Conservation (phyloP, 2,888 invertebrate species). For the Pegoplata infirma region DNA sequence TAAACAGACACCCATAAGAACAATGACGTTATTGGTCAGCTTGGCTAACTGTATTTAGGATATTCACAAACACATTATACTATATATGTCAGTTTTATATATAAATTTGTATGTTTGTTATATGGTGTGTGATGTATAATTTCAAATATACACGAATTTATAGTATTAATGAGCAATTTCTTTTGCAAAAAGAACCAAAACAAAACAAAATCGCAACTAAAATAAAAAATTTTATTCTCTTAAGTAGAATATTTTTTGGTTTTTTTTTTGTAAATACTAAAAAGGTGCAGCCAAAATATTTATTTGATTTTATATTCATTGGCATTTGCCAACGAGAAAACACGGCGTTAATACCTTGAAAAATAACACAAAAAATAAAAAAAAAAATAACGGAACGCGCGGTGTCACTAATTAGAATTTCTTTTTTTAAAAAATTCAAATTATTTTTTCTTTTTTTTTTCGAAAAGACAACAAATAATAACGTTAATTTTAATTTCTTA, state of each 20-base stretch:
- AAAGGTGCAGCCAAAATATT: constrained; percentile 56
- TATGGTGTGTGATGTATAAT: background rate
- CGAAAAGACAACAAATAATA: too few relatives aligned
- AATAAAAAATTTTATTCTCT: background rate
- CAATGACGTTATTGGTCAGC: background rate
- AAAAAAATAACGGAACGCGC: constrained; percentile 32
- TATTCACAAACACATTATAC: background rate
- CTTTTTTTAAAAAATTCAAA: constrained; percentile 26
- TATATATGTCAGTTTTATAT: background rate
- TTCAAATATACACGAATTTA: background rate
- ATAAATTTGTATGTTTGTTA: background rate
- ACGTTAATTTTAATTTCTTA: constrained; percentile 11
- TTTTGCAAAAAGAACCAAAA: constrained; percentile 24
- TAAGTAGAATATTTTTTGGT: background rate
- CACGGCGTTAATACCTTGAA: constrained; percentile 58
- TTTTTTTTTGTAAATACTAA: background rate
- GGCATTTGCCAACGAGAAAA: constrained; percentile 58
- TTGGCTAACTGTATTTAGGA: background rate
- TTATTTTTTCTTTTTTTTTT: too few relatives aligned
- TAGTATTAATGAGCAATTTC: constrained; percentile 22
- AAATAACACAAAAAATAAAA: too few relatives aligned
- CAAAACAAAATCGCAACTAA: constrained; percentile 13
- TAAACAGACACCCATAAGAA: background rate
- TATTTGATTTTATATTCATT: constrained; percentile 21
- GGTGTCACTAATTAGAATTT: constrained; percentile 18